These are phyloP conservation scores for Epinotia demarniana DNA, from an alignment of 2,888 invertebrate species.

Conservation along the genomic window DNA sequence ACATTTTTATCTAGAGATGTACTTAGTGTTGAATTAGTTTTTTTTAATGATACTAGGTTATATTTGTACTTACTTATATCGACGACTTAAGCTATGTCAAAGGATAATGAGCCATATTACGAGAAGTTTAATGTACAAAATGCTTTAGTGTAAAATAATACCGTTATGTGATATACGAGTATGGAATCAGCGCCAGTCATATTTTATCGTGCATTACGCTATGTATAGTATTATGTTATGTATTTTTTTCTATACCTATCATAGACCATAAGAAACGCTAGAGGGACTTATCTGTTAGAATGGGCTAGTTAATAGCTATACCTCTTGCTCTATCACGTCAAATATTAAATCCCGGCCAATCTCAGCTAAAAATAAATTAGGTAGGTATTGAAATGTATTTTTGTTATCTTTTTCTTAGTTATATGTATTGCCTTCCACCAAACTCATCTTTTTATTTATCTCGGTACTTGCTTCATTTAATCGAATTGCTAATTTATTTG, in stretches of 20 bases:
- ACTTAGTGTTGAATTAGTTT: background rate
- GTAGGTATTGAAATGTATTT: no score
- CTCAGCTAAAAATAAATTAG: no score
- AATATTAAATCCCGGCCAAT: no score
- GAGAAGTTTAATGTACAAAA: constrained; percentile 41
- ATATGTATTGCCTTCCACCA: no score
- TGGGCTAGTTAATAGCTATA: no score
- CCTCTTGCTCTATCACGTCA: no score
- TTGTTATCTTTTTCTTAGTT: no score
- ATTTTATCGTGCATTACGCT: constrained; percentile 19
- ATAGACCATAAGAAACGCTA: no score
- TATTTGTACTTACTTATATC: constrained; percentile 22
- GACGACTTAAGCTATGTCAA: constrained; percentile 62
- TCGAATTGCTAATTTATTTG: background rate
- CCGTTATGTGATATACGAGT: background rate
- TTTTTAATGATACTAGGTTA: background rate
- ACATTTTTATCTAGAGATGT: background rate
- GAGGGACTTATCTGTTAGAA: no score
- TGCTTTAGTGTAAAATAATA: constrained; percentile 41
- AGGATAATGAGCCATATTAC: constrained; percentile 62
- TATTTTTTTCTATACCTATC: no score
- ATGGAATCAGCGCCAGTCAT: constrained; percentile 40
- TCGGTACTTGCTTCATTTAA: background rate
- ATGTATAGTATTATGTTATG: background rate
- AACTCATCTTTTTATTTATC: background rate